Conservation (phyloP, 2,797 vertebrate genomes). For the Gorsachius magnificus region DNA sequence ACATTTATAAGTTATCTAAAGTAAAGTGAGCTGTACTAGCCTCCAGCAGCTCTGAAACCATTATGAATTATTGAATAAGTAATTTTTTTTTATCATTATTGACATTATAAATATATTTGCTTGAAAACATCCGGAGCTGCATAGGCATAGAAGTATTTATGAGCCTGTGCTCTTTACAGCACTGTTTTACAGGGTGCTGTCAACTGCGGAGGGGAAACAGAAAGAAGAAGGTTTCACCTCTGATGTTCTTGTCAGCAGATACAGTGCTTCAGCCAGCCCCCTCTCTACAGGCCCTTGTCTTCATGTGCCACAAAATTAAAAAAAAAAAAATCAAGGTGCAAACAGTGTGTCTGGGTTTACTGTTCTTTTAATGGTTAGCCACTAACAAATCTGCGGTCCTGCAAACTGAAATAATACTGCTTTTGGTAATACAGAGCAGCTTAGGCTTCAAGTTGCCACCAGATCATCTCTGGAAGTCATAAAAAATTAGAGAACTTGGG, state of each 20-base stretch:
- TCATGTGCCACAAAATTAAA: neutral
- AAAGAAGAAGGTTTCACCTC: neutral
- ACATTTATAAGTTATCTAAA: slow-evolving; percentile 46
- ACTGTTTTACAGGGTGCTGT: neutral
- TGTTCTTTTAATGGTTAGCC: neutral
- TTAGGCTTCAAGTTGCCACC: neutral
- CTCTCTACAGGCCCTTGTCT: neutral
- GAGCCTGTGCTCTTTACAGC: neutral
- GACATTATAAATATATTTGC: slow-evolving; percentile 56
- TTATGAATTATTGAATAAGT: slow-evolving; percentile 58
- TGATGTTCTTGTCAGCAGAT: neutral
- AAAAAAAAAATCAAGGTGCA: neutral
- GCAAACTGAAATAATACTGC: neutral
- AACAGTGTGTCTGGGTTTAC: neutral
- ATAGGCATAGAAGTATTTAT: slow-evolving; percentile 43
- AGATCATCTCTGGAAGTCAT: neutral
- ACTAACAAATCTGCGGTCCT: neutral
- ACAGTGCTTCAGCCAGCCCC: neutral
- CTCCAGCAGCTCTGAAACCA: slow-evolving; percentile 38
- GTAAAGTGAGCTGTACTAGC: neutral
- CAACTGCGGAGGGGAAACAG: neutral
- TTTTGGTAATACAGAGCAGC: neutral
- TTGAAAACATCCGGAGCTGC: slow-evolving; percentile 27
- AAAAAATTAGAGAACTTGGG: neutral
- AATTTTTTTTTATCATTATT: slow-evolving; percentile 46